Evolutionary conservation across 2,888 invertebrate species (phyloP), one percentile per base, ranked within the genome.

Genomic region (Drosophila lacicola): DNA sequence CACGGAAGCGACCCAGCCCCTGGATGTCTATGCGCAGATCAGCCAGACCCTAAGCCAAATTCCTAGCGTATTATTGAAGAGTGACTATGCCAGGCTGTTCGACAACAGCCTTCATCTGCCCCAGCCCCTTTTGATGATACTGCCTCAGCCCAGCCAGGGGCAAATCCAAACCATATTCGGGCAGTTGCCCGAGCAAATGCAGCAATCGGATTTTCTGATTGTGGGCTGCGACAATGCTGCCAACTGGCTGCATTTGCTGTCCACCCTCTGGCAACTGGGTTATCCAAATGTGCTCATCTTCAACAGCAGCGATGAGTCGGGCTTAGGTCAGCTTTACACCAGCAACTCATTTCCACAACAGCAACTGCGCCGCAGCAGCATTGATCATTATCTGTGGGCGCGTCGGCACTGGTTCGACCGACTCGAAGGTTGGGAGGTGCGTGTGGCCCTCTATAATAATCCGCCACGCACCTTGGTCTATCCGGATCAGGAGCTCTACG

Each of bases 381-480:
- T 77, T 0, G 19, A 45, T 0, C 51, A 56, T 8, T 86, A 86
- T 61, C 45, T 77, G 0, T 57, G 58, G 56, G 46, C 70, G 2
- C 74, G 74, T 0, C 50, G 8, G 2, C 80, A 86, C 34, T 81
- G 67, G 50, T 83, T 86, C 39, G 66, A 62, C 5, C 39, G 88
- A 19, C 29, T 88, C 0, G 10, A 19, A 1, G 70, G 62, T 2
- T 46, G 36, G 42, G 37, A 55, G 33, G 87, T 88, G 1, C 80
- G 80, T 8, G 87, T 82, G 25, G 70, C 73, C 0, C 21, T 70
- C 8, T 76, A 68, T 9, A 88, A 82, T 10, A 62, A 73, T 67
- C 87, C 89, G 0, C 89, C 89, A 1, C 46, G 82, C 2, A 17
- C 64, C 4, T 29, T 88, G 13, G 80, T 88, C 5, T 83, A 70